Percentiles rank a stretch among this genome's conserved stretches.
phyloP scores from a whole-genome alignment of 2,888 invertebrate genomes.

The Baccha elongata region DNA sequence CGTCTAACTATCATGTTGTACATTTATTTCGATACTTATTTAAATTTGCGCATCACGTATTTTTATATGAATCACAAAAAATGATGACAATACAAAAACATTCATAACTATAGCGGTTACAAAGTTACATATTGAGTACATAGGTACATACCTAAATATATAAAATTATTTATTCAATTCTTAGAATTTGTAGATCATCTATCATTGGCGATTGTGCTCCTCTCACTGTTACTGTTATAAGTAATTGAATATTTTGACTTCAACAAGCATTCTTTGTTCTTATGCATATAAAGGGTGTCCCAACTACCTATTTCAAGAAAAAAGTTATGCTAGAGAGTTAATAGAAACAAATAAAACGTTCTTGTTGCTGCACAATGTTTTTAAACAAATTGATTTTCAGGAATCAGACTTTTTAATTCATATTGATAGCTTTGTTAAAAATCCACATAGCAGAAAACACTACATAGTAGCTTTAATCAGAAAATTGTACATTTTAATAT shows the following conservation, averaged over 20 bases:
- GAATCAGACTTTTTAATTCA: no score
- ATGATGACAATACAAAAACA: not conserved
- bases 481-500: no score
- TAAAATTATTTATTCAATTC: constrained; percentile 5
- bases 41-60: not conserved
- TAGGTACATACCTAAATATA: no score
- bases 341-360: no score
- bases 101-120: constrained; percentile 15
- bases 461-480: no score
- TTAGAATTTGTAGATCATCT: constrained; percentile 30
- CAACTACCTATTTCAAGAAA: no score
- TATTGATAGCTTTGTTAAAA: no score
- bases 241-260: constrained; percentile 61
- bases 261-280: constrained; percentile 6
- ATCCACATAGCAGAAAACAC: no score
- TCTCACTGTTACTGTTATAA: constrained; percentile 9
- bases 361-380: no score
- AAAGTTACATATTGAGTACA: not conserved
- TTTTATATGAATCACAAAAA: not conserved
- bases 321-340: no score
- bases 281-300: no score
- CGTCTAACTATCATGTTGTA: not conserved
- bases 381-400: no score
- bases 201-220: not conserved
- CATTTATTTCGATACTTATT: not conserved